phyloP scores from a whole-genome alignment of 2,888 invertebrate species.

The Masnerella sp. region DNA sequence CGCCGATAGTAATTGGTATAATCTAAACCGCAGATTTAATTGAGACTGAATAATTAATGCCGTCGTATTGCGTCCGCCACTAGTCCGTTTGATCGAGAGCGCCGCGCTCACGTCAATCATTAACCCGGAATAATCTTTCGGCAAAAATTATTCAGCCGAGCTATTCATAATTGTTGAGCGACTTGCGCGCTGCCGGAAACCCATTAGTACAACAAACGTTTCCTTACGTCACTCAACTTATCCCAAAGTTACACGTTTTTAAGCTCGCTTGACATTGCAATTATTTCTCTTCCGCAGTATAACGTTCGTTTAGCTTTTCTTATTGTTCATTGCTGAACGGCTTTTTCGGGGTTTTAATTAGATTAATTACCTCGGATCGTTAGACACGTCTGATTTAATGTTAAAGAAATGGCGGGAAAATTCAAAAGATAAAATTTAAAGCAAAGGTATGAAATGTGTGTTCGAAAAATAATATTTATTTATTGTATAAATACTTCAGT shows the following conservation, averaged over 20 bases:
- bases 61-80: slow-evolving; percentile 49
- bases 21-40: slow-evolving; percentile 65
- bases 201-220: slow-evolving; percentile 28
- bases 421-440: too few species aligned
- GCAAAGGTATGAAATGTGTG: too few species aligned
- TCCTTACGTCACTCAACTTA: slow-evolving; percentile 14
- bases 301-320: background rate
- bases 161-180: slow-evolving; percentile 23
- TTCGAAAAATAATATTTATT: too few species aligned
- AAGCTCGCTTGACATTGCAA: slow-evolving; percentile 23
- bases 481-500: too few species aligned
- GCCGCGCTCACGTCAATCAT: slow-evolving; percentile 31
- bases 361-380: too few species aligned
- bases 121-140: slow-evolving; percentile 28
- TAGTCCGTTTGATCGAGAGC: slow-evolving; percentile 47
- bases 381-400: too few species aligned
- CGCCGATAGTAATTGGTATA: slow-evolving; percentile 62
- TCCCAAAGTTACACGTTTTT: slow-evolving; percentile 40
- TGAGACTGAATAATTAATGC: slow-evolving; percentile 66
- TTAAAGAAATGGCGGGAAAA: too few species aligned
- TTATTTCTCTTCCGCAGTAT: slow-evolving; percentile 15
- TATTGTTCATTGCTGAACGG: too few species aligned
- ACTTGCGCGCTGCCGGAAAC: background rate
- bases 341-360: too few species aligned
- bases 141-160: slow-evolving; percentile 33